Percentiles rank a stretch among this genome's conserved stretches.
These are phyloP conservation scores for Astropecten irregularis DNA, from an alignment of 53 echinoderm and acorn worm genomes.

Conservation along the genomic window DNA sequence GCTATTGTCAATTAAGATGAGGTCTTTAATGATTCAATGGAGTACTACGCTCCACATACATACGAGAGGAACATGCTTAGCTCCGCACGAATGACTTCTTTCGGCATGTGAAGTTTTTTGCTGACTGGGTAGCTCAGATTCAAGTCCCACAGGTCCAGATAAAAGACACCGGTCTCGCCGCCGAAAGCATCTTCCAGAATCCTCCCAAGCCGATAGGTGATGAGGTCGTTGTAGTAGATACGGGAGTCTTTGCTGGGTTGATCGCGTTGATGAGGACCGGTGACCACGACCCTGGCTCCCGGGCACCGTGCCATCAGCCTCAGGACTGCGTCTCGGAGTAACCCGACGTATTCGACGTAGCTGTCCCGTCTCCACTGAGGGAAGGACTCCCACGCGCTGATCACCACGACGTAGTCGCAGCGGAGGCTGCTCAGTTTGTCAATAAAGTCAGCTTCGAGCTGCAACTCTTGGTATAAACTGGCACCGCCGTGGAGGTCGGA, in stretches of 20 bases:
- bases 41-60: conserved; percentile 36
- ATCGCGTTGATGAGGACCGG: conserved; percentile 59
- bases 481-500: background rate
- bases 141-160: conserved; percentile 66
- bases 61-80: conserved; percentile 37
- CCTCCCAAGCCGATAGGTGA: conserved; percentile 16
- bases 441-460: conserved; percentile 47
- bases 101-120: conserved; percentile 40
- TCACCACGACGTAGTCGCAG: conserved; percentile 31
- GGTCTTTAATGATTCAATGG: too few relatives aligned
- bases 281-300: conserved; percentile 32
- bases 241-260: conserved; percentile 41
- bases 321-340: conserved; percentile 48
- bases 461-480: background rate
- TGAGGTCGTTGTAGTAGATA: conserved; percentile 21
- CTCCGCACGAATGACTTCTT: conserved; percentile 7
- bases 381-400: conserved; percentile 64
- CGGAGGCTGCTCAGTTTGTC: background rate
- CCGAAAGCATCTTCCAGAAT: conserved; percentile 44
- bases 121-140: conserved; percentile 41
- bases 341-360: conserved; percentile 39
- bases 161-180: conserved; percentile 29
- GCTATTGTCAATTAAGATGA: too few relatives aligned
- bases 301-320: conserved; percentile 54
- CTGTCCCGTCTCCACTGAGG: conserved; percentile 61